phyloP scores from a whole-genome alignment of 2,797 vertebrate genomes.

The Vultur gryphus region DNA sequence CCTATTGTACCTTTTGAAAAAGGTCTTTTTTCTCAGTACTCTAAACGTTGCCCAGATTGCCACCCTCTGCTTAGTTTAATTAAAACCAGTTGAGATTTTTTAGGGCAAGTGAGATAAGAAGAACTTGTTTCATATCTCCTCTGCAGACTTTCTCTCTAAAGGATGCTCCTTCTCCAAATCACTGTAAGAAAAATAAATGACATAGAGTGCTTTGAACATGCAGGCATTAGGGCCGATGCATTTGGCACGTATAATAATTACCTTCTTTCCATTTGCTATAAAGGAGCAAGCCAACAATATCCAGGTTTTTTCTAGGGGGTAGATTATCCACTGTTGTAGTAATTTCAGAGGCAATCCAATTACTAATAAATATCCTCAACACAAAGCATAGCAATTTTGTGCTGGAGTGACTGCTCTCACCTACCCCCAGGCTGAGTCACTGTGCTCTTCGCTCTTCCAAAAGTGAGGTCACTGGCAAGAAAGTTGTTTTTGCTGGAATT shows the following conservation, averaged over 20 bases:
- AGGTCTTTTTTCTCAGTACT: not conserved
- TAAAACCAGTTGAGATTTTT: not conserved
- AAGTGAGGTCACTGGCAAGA: not conserved
- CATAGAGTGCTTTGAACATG: not conserved
- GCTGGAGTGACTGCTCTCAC: not conserved
- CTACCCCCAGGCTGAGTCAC: not conserved
- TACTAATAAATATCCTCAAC: not conserved
- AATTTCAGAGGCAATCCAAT: not conserved
- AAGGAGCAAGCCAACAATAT: not conserved
- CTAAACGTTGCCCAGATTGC: not conserved
- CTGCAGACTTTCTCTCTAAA: not conserved
- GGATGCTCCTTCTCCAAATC: not conserved
- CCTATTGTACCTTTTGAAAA: not conserved
- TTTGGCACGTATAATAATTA: conserved; percentile 34
- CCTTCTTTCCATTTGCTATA: not conserved
- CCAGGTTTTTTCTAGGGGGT: not conserved
- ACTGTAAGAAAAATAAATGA: not conserved
- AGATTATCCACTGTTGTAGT: not conserved
- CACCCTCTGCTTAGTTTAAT: conserved; percentile 10
- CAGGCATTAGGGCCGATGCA: not conserved
- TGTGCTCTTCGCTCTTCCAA: not conserved
- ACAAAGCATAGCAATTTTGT: not conserved
- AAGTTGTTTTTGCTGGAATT: not conserved
- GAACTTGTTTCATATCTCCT: not conserved
- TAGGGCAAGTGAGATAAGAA: not conserved